Evolutionary conservation across 2,113 vertebrate species (phyloP), one percentile per base, ranked within the genome.

Genomic region (Oostethus manadensis): DNA sequence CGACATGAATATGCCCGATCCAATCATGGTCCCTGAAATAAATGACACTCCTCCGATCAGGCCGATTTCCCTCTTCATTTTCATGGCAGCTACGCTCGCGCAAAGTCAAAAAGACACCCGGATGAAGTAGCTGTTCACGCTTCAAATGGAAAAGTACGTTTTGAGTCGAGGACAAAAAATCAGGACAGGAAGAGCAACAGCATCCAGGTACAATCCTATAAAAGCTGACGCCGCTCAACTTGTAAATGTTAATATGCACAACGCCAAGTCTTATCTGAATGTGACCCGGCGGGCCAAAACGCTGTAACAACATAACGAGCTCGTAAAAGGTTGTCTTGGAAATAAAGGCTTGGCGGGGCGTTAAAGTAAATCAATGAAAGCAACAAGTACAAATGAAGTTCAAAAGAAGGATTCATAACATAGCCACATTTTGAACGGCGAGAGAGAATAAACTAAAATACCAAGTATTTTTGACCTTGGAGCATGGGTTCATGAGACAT

Each of bases 11-110:
- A 7, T 93, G 16, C 93, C 90, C 0, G 92, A 93, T 58, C 92
- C 88, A 1, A 94, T 93, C 92, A 93, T 92, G 4, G 86, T 91
- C 17, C 94, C 92, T 1, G 89, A 84, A 20, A 92, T 82, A 29
- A 94, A 68, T 8, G 92, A 89, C 40, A 92, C 70, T 0, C 88
- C 71, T 0, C 92, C 92, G 56, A 89, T 69, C 58, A 95, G 46
- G 11, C 84, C 83, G 53, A 88, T 66, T 58, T 86, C 76, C 17
- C 72, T 63, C 58, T 76, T 83, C 45, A 90, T 60, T 49, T 58
- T 76, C 35, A 86, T 29, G 26, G 29, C 50, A 3, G 60, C 66
- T 73, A 85, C 77, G 58, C 33, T 26, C 3, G 13, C 1, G 3
- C 8, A 1, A 9, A 33, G 42, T 33, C 35, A 51, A 46, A 3